phyloP scores from a whole-genome alignment of 2,797 vertebrate genomes.

The Ptychobarbus kaznakovi region DNA sequence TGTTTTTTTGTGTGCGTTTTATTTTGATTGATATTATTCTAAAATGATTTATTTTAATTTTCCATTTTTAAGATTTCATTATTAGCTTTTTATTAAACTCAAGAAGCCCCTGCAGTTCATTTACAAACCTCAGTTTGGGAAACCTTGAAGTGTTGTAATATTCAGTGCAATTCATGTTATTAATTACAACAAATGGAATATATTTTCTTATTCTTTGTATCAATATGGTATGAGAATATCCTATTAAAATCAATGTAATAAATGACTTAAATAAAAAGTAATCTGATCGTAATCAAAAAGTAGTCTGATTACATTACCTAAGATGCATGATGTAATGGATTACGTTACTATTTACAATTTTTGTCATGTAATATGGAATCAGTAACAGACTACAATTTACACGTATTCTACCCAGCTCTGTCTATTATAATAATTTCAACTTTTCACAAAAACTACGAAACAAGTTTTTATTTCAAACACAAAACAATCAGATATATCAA shows the following conservation, averaged over 20 bases:
- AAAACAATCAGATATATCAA: not conserved
- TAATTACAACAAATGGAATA: not conserved
- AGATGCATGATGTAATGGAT: too few species aligned
- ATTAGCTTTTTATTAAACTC: too few species aligned
- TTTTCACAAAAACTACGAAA: not conserved
- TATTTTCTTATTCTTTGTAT: not conserved
- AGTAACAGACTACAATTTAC: too few species aligned
- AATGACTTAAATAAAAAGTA: not conserved
- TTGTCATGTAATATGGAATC: too few species aligned
- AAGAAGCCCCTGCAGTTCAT: not conserved
- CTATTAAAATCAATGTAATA: not conserved
- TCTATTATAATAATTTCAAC: not conserved
- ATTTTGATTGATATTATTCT: not conserved
- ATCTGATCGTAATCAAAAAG: not conserved
- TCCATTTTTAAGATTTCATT: too few species aligned
- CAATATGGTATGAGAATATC: not conserved
- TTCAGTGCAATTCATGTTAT: not conserved
- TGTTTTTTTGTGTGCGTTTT: not conserved
- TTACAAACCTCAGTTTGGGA: not conserved
- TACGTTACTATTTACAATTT: too few species aligned
- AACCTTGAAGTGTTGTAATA: not conserved
- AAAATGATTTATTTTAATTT: too few species aligned
- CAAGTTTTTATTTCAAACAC: not conserved
- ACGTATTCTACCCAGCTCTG: too few species aligned
- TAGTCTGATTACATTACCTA: too few species aligned